Conservation (phyloP, 1,140 invertebrate genomes). For the Drosophila fuyamai region DNA sequence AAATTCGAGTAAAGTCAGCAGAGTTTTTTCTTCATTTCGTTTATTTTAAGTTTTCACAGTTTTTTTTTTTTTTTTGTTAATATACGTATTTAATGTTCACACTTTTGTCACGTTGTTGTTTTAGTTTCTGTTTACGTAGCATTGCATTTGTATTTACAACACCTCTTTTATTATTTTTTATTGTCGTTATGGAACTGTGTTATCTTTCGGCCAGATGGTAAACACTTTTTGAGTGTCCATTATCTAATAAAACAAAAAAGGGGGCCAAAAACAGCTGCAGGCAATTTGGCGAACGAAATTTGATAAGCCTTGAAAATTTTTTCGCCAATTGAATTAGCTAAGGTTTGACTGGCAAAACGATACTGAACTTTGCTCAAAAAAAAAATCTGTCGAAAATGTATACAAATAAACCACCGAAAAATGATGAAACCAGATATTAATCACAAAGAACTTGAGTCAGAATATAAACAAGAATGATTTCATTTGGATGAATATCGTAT, state of each 20-base stretch:
- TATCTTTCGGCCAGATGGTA: conserved; percentile 66
- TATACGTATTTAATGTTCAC: conserved; percentile 79
- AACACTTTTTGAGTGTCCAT: conserved; percentile 56
- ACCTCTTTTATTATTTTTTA: conserved; percentile 43
- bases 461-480: conserved; percentile 8
- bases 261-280: conserved; percentile 64
- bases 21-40: conserved; percentile 27
- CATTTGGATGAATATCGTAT: conserved; percentile 18
- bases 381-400: conserved; percentile 4
- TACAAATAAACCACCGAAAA: conserved; percentile 12
- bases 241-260: conserved; percentile 51
- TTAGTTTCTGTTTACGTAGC: conserved; percentile 53
- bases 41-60: conserved; percentile 41
- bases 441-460: conserved; percentile 34
- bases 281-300: conserved; percentile 47
- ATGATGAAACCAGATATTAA: conserved; percentile 31
- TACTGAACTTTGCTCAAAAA: conserved; percentile 18
- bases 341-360: conserved; percentile 1
- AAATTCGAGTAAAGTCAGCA: conserved; percentile 53
- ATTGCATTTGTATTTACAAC: conserved; percentile 59
- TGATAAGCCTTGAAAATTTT: conserved; percentile 27
- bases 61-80: conserved; percentile 33
- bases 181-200: conserved; percentile 35
- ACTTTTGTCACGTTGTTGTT: conserved; percentile 79
- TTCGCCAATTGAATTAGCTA: conserved; percentile 24